These are phyloP conservation scores for Ochropacha duplaris DNA, from an alignment of 2,888 invertebrate genomes.

Conservation along the genomic window DNA sequence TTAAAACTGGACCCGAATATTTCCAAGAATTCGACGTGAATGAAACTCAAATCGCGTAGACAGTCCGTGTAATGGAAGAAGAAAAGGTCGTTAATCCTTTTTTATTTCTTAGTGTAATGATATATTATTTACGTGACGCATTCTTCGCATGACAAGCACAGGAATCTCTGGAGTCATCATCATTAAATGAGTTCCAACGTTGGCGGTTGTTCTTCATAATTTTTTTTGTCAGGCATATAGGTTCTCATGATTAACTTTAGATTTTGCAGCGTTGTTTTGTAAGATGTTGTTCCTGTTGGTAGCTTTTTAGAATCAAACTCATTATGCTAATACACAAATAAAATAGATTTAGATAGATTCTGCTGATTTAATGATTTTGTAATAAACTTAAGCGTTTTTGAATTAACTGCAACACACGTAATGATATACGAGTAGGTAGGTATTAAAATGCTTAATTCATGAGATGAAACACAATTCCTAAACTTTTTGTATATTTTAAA, in stretches of 20 bases:
- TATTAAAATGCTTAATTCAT: background rate
- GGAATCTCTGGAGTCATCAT: constrained; percentile 63
- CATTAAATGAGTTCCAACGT: constrained; percentile 51
- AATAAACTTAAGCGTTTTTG: too few relatives aligned
- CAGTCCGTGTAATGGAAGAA: constrained; percentile 31
- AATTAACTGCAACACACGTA: too few relatives aligned
- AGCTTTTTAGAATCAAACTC: background rate
- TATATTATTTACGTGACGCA: constrained; percentile 63
- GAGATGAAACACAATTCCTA: background rate
- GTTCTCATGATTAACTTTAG: constrained; percentile 36
- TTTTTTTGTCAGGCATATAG: constrained; percentile 44
- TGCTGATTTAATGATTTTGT: too few relatives aligned
- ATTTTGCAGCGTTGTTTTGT: constrained; percentile 5
- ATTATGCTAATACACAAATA: too few relatives aligned
- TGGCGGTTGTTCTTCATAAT: constrained; percentile 41
- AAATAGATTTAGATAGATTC: too few relatives aligned
- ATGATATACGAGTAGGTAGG: background rate
- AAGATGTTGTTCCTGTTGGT: background rate
- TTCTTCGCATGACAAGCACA: constrained; percentile 59
- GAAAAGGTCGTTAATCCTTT: constrained; percentile 44
- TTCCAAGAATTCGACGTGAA: constrained; percentile 24
- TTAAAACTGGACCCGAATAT: constrained; percentile 20
- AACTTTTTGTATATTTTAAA: constrained; percentile 7
- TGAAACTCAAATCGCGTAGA: constrained; percentile 27
- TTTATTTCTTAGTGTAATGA: constrained; percentile 57